A percentile compares a stretch with the other conserved stretches of the same genome.
Evolutionary conservation across 1,140 invertebrate species (phyloP).

Genomic region (Rhagoletis pomonella): DNA sequence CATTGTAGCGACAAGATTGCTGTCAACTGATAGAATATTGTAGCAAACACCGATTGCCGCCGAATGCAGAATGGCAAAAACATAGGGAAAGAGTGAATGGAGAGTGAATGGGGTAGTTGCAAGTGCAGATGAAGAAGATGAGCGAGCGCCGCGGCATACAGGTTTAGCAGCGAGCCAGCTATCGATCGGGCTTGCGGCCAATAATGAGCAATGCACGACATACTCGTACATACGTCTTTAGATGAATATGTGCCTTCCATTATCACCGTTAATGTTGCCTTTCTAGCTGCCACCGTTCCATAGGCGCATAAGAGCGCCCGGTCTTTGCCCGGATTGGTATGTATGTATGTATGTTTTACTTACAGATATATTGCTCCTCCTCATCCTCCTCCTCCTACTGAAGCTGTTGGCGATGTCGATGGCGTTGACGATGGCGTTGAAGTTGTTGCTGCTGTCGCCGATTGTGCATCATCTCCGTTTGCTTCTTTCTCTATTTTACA

Average conservation of each 20-base stretch:
- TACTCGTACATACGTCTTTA: background rate
- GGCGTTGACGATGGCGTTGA: constrained; percentile 38
- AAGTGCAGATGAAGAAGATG: constrained; percentile 14
- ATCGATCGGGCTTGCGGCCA: constrained; percentile 30
- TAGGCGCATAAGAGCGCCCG: background rate
- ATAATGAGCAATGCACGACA: background rate
- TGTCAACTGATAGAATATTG: constrained; percentile 51
- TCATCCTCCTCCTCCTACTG: background rate
- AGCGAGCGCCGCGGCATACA: background rate
- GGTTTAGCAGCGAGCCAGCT: background rate
- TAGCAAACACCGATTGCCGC: constrained; percentile 18
- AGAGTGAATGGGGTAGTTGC: background rate
- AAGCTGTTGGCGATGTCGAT: background rate
- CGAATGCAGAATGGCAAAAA: background rate
- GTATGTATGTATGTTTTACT: background rate
- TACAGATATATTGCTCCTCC: background rate
- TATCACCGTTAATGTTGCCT: constrained; percentile 4
- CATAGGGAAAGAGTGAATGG: background rate
- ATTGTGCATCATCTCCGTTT: constrained; percentile 18
- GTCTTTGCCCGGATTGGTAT: background rate
- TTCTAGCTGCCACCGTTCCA: constrained; percentile 10
- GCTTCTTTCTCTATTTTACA: constrained; percentile 23
- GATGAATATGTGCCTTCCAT: background rate
- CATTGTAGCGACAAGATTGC: constrained; percentile 50
- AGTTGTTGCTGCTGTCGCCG: constrained; percentile 32